Evolutionary conservation across 1,140 invertebrate genomes (phyloP).

Genomic region (Penaeus indicus): DNA sequence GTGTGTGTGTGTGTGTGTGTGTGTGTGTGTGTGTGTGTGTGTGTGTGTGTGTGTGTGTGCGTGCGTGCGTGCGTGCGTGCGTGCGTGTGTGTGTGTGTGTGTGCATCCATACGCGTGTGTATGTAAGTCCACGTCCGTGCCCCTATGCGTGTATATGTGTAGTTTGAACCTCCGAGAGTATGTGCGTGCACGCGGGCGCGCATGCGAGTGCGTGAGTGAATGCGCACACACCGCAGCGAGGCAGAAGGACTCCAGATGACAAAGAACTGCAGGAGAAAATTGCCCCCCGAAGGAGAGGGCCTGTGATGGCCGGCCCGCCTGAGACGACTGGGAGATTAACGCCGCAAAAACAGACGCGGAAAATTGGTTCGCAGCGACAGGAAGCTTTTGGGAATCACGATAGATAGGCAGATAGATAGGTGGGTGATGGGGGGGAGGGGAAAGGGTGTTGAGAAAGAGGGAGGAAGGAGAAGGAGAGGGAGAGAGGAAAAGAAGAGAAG

Average conservation of each 20-base stretch:
- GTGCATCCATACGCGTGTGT: background rate
- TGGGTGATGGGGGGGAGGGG: too few relatives aligned
- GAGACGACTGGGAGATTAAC: background rate
- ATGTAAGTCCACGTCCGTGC: background rate
- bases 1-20: too few relatives aligned
- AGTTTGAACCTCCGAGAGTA: background rate
- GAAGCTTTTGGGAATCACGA: background rate
- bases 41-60: slow-evolving; percentile 15
- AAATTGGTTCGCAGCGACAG: background rate
- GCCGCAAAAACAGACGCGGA: background rate
- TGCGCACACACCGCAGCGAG: too few relatives aligned
- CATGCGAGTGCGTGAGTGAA: too few relatives aligned
- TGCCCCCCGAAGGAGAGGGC: too few relatives aligned
- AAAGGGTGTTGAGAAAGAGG: slow-evolving; percentile 29
- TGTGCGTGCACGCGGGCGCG: too few relatives aligned
- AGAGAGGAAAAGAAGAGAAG: background rate
- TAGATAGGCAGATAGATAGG: background rate
- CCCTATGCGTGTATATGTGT: background rate
- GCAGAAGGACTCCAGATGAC: too few relatives aligned
- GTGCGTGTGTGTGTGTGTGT: background rate
- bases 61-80: background rate
- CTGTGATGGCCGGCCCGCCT: too few relatives aligned
- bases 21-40: background rate
- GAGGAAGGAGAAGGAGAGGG: slow-evolving; percentile 38
- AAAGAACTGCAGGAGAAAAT: too few relatives aligned